Percentiles rank a stretch among this genome's conserved stretches.
phyloP scores from a whole-genome alignment of 1,140 invertebrate genomes.

The Platyscapa corneri region DNA sequence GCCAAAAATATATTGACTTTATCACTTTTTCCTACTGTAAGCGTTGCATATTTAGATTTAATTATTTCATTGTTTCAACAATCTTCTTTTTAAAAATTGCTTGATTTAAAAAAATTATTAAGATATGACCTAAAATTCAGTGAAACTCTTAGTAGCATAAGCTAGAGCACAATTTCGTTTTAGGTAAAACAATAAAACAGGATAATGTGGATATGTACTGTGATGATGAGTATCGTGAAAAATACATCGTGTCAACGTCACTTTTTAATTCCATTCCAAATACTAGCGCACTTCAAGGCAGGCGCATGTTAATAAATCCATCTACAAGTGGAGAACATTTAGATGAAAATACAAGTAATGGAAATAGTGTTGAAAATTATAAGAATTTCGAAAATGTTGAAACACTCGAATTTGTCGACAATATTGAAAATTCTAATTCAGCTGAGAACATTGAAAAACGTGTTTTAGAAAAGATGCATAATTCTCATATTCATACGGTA shows the following conservation, averaged over 20 bases:
- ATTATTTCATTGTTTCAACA: too few species aligned
- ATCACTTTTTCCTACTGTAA: too few species aligned
- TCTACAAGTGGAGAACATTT: not conserved
- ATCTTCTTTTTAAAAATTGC: too few species aligned
- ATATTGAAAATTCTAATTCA: too few species aligned
- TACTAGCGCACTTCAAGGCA: not conserved
- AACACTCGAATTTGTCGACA: too few species aligned
- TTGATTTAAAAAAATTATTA: not conserved
- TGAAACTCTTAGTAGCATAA: not conserved
- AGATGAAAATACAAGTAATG: not conserved
- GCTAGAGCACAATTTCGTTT: not conserved
- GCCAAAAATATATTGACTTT: too few species aligned
- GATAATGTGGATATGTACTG: not conserved
- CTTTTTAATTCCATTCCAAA: not conserved
- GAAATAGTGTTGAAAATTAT: not conserved
- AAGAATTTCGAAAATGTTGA: too few species aligned
- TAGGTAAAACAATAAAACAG: not conserved
- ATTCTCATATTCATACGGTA: not conserved
- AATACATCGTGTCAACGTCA: conserved; percentile 29
- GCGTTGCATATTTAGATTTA: too few species aligned
- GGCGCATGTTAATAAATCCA: not conserved
- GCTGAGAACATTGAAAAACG: not conserved
- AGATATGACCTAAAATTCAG: too few species aligned
- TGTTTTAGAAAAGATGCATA: not conserved
- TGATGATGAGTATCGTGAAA: conserved; percentile 12